A percentile compares a stretch with the other conserved stretches of the same genome.
Conservation (phyloP, 2,888 invertebrate genomes). For the Antheraea assamensis region DNA sequence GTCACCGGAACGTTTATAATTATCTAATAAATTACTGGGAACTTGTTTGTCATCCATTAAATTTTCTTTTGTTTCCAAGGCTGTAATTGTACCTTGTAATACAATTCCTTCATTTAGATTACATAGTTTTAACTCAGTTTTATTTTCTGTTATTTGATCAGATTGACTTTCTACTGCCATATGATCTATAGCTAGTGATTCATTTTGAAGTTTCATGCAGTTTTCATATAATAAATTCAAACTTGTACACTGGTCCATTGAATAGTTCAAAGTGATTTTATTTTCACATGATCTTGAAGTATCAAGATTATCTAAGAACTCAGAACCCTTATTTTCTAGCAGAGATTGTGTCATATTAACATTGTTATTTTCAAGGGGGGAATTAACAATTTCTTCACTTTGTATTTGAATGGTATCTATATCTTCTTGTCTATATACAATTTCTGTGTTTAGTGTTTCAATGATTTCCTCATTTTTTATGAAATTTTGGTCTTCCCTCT, state of each 20-base stretch:
- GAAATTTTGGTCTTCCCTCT: background rate
- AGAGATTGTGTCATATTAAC: background rate
- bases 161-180: background rate
- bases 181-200: background rate
- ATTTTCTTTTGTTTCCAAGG: background rate
- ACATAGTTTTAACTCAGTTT: background rate
- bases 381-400: background rate
- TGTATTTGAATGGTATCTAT: background rate
- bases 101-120: background rate
- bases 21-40: background rate
- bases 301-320: background rate
- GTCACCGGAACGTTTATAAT: slow-evolving; percentile 6
- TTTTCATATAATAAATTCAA: background rate
- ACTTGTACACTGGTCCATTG: background rate
- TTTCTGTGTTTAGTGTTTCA: background rate
- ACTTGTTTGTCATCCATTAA: background rate
- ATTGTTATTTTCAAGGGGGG: background rate
- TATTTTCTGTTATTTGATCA: background rate
- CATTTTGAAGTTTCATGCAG: background rate
- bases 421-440: background rate
- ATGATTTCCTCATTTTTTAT: background rate
- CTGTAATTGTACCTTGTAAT: background rate
- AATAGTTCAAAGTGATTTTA: background rate
- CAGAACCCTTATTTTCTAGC: background rate
- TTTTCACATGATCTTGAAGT: background rate